A percentile compares a stretch with the other conserved stretches of the same genome.
phyloP scores from a whole-genome alignment of 2,797 vertebrate genomes.

The Chiroxiphia lanceolata region DNA sequence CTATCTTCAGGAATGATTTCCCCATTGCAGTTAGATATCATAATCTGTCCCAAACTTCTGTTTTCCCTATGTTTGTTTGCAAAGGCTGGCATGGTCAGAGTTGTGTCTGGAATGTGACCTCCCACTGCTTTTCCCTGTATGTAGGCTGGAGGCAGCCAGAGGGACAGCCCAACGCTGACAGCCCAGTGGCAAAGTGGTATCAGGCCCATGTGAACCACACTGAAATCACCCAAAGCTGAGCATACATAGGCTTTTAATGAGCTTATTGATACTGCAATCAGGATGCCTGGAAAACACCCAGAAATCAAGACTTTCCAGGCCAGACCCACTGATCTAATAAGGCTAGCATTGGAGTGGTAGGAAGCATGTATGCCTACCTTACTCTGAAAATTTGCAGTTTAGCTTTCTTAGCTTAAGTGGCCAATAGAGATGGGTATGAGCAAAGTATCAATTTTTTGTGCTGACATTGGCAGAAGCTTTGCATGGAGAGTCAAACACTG shows the following conservation, averaged over 20 bases:
- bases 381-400: not conserved
- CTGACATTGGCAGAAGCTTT: not conserved
- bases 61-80: accelerated
- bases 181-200: not conserved
- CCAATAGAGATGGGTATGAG: not conserved
- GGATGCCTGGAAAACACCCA: not conserved
- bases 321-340: not conserved
- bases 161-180: not conserved
- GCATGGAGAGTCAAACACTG: not conserved
- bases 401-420: not conserved
- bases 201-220: not conserved
- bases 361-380: not conserved
- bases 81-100: not conserved
- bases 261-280: not conserved
- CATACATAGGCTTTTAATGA: not conserved
- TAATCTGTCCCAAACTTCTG: not conserved
- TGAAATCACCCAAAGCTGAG: not conserved
- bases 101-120: not conserved
- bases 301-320: not conserved
- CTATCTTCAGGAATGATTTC: not conserved
- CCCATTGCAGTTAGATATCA: not conserved
- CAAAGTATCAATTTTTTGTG: not conserved
- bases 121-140: not conserved
- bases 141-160: not conserved
- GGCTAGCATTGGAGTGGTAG: not conserved